Base-by-base conservation (phyloP, 2,888 invertebrate species). In the Pteria penguin region DNA sequence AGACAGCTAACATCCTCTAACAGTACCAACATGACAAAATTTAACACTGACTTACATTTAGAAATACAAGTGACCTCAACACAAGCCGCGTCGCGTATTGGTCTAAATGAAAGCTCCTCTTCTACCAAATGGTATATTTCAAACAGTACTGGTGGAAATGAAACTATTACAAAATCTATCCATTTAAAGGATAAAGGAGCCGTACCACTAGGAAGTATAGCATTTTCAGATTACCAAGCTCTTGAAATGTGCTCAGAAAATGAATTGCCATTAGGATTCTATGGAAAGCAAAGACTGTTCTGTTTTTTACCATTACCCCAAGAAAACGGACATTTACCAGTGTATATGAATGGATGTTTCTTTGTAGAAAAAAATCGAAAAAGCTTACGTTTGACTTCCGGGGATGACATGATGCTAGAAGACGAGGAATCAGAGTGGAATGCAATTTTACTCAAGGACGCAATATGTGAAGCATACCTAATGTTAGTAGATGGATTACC, bases 301-400 rank as follows among this genome's bases (percentile, higher is more conserved):
- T 89, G 89, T 73, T 91, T 84, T 72, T 75, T 91, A 24, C 91
- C 91, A 1, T 79, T 91, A 27, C 89, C 90, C 24, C 81, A 89
- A 22, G 71, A 32, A 26, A 54, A 79, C 33, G 84, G 83, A 2
- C 79, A 79, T 1, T 80, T 90, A 4, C 85, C 86, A 5, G 80
- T 89, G n/a, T 89, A 90, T 70, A 77, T 91, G 31, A 91, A 91
- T 79, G 91, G 87, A 0, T 82, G 84, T 8, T 91, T 91, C 84
- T 80, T 86, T 26, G 84, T 90, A 8, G 83, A 84, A 4, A 83
- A 86, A 5, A 85, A 87, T 32, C 72, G 90, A 14, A 78, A 85
- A 26, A 80, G 84, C 31, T 80, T 91, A 22, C 45, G 18, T 45
- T 18, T 36, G 24, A 84, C 84, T 14, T 80, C 79, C 52, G 87